Evolutionary conservation across 2,888 invertebrate genomes (phyloP), one percentile per base, ranked within the genome.

Genomic region (Hydropsyche betteni): DNA sequence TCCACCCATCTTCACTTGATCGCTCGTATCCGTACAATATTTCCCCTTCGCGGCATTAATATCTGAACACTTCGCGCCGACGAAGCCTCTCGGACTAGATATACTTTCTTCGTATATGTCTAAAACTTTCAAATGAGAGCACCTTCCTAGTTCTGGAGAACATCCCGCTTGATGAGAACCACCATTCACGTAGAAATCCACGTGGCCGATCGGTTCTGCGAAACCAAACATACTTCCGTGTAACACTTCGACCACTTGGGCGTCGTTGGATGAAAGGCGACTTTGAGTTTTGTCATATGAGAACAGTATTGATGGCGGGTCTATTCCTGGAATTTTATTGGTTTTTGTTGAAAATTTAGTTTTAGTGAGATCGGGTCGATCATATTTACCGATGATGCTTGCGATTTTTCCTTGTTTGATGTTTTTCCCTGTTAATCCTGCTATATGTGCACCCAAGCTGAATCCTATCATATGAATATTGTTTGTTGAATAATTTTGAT

Each of bases 301-400:
- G 84, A 85, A 86, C 7, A 84, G 77, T 4, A 86, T 86, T 10
- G 85, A 84, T 44, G 87, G 86, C 0, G 87, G 86, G 79, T 87
- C 87, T 38, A 87, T 81, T 16, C 82, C 87, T 87, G 24, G 24
- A 24, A 16, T 16, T n/a, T 58, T 24, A n/a, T 5, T 44, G 7
- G 44, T 44, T 44, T 8, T 44, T 44, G 4, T 2, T 44, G n/a
- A 52, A 12, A 52, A 52, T 52, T 52, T 12, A 52, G n/a, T 52
- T 12, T 24, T n/a, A 55, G 1, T 55, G 4, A 55, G 1, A 12
- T 12, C 5, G 6, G 4, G 4, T 55, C 2, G 44, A 44, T 8
- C 3, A 44, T 10, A 44, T 44, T 55, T 50, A 75, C 75, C 75
- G 12, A 52, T 64, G 14, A 75, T 75, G 24, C 52, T 72, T 4